These are phyloP conservation scores for Varanus komodoensis DNA, from an alignment of 2,113 vertebrate species.

Conservation along the genomic window DNA sequence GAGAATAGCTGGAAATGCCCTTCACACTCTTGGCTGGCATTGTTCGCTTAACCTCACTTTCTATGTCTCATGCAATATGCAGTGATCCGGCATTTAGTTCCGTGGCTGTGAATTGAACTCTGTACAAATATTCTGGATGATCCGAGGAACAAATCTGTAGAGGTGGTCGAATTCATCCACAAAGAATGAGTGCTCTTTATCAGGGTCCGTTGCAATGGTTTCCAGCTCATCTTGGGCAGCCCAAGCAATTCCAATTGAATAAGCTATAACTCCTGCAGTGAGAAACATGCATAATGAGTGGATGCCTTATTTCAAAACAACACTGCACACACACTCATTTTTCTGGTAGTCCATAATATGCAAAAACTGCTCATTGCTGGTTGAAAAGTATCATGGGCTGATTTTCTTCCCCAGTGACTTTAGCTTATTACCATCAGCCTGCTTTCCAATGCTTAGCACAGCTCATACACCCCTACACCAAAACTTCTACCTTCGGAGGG, in stretches of 20 bases:
- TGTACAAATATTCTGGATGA: constrained; percentile 95
- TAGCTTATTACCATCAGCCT: neutral
- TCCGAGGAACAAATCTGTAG: constrained; percentile 87
- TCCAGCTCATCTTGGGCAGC: constrained; percentile 96
- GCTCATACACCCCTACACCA: neutral
- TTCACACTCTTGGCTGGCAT: constrained; percentile 15
- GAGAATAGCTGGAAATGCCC: constrained; percentile 49
- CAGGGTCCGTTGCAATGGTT: constrained; percentile 92
- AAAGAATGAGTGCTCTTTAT: constrained; percentile 95
- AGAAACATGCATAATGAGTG: constrained; percentile 31
- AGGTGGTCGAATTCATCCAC: constrained; percentile 97
- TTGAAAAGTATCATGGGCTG: neutral
- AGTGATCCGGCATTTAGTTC: constrained; percentile 70
- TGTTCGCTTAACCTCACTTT: constrained; percentile 6
- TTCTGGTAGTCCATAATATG: neutral
- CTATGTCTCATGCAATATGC: neutral
- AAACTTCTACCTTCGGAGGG: neutral
- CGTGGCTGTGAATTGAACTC: constrained; percentile 97
- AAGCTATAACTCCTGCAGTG: constrained; percentile 90
- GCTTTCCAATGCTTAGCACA: neutral
- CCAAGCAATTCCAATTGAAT: constrained; percentile 94
- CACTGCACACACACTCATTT: neutral
- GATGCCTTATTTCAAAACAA: neutral
- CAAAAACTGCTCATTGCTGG: neutral
- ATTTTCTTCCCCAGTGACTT: neutral